Conservation (phyloP, 2,888 invertebrate genomes). For the Syrphus vitripennis region DNA sequence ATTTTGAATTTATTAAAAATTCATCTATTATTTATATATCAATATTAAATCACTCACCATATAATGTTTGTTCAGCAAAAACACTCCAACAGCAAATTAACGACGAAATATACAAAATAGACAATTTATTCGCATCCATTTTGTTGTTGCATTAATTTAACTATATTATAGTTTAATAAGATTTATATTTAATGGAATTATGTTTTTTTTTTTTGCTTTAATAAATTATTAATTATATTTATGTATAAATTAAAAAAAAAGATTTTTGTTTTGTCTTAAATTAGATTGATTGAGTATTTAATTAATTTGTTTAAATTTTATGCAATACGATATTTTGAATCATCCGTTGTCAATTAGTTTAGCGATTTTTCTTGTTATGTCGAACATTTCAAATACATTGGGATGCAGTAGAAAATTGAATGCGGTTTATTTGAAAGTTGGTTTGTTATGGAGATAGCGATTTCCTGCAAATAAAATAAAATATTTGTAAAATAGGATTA, state of each 20-base stretch:
- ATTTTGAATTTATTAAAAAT: background rate
- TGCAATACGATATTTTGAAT: constrained; percentile 49
- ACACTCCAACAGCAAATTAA: constrained; percentile 74
- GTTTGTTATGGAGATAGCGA: background rate
- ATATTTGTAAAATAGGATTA: background rate
- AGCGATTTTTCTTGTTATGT: constrained; percentile 74
- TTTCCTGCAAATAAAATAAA: constrained; percentile 26
- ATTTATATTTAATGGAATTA: constrained; percentile 46
- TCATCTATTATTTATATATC: background rate
- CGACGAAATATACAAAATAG: constrained; percentile 70
- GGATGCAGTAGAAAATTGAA: constrained; percentile 21
- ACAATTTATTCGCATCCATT: constrained; percentile 74
- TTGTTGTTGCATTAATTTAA: constrained; percentile 67
- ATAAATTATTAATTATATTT: constrained; percentile 37
- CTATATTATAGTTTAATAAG: background rate
- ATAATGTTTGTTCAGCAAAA: constrained; percentile 58
- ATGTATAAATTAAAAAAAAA: constrained; percentile 16
- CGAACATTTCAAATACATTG: constrained; percentile 75
- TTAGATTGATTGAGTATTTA: constrained; percentile 56
- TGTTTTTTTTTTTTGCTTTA: background rate
- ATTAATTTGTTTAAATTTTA: constrained; percentile 12
- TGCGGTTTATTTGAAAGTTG: background rate
- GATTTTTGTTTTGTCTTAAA: constrained; percentile 13
- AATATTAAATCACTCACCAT: constrained; percentile 68
- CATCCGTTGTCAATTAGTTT: constrained; percentile 77